A percentile compares a stretch with the other conserved stretches of the same genome.
These are phyloP conservation scores for Caenorhabditis panamensis DNA, from an alignment of 2,888 invertebrate species.

Conservation along the genomic window DNA sequence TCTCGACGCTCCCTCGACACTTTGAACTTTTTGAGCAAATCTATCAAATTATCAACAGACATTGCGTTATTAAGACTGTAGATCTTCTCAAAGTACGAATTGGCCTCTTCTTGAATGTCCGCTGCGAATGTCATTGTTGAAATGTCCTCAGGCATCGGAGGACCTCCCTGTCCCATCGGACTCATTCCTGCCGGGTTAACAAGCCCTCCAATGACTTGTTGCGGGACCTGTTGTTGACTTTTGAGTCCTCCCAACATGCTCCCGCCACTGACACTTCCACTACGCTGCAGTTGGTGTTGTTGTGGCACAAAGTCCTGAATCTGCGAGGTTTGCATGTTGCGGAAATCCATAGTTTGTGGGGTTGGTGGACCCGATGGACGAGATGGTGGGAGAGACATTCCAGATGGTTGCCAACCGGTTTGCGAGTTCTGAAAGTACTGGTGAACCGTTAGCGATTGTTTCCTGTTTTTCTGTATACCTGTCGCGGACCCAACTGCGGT, in stretches of 20 bases:
- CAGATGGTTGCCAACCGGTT: conserved; percentile 22
- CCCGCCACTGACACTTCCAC: conserved; percentile 40
- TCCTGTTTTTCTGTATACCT: neutral
- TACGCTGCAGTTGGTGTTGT: conserved; percentile 34
- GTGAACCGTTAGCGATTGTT: neutral
- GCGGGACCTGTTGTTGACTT: conserved; percentile 3
- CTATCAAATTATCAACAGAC: conserved; percentile 95
- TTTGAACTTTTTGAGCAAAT: conserved; percentile 95
- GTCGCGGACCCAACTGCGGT: conserved; percentile 24
- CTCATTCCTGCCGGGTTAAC: neutral
- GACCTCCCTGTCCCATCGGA: neutral
- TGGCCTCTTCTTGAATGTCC: conserved; percentile 98
- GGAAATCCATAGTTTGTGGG: conserved; percentile 64
- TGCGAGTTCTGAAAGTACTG: conserved; percentile 43
- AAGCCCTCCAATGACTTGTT: conserved; percentile 10
- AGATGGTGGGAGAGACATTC: neutral
- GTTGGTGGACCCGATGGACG: conserved; percentile 65
- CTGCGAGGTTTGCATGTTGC: conserved; percentile 10
- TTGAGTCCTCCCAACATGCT: neutral
- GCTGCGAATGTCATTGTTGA: conserved; percentile 65
- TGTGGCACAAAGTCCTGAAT: conserved; percentile 37
- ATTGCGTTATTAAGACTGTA: conserved; percentile 68
- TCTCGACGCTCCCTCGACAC: conserved; percentile 92
- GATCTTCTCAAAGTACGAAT: conserved; percentile 97
- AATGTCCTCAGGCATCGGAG: conserved; percentile 53